Evolutionary conservation across 2,113 vertebrate species (phyloP).

Genomic region (Rhea pennata): DNA sequence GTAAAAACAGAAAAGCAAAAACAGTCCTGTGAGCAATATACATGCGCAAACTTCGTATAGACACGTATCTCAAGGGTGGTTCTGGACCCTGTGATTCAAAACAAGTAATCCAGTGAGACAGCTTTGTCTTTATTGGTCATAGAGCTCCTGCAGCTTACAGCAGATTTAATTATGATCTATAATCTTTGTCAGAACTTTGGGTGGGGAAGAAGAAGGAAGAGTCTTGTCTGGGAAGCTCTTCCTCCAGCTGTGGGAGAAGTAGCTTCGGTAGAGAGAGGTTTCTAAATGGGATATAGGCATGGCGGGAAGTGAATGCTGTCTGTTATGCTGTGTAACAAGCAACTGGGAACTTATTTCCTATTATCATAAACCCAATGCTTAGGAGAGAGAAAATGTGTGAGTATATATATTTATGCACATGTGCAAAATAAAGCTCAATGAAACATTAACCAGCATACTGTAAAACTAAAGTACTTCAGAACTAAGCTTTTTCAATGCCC

Average conservation of each 20-base stretch:
- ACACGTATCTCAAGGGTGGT: accelerated
- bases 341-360: neutral
- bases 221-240: neutral
- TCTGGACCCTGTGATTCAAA: neutral
- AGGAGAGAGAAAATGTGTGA: neutral
- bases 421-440: neutral
- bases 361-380: neutral
- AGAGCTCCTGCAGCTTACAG: neutral
- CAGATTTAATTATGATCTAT: neutral
- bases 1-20: conserved; percentile 1
- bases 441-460: neutral
- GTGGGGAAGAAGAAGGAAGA: neutral
- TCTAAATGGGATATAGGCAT: neutral
- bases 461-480: neutral
- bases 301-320: neutral
- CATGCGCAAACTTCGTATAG: neutral
- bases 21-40: neutral
- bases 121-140: neutral
- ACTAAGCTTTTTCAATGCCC: neutral
- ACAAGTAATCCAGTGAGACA: neutral
- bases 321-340: neutral
- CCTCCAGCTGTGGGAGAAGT: neutral
- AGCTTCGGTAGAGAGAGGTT: neutral
- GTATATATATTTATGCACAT: neutral
- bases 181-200: neutral